phyloP scores from a whole-genome alignment of 2,888 invertebrate species.

The Bugula neritina region DNA sequence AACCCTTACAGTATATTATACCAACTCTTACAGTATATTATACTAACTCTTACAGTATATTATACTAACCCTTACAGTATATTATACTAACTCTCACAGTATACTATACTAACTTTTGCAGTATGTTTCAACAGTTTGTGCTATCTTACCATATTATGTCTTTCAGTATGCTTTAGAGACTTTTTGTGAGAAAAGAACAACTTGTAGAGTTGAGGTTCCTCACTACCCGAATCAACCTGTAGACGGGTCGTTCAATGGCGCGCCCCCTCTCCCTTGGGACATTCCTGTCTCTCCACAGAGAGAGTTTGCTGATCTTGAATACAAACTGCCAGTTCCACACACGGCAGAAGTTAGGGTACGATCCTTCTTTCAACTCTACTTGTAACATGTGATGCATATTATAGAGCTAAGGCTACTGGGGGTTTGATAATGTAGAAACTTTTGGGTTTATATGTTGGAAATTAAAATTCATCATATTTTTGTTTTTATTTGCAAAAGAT shows the following conservation, averaged over 20 bases:
- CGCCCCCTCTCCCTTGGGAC: conserved; percentile 54
- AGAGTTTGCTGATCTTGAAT: conserved; percentile 54
- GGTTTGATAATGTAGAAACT: no score
- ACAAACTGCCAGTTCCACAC: conserved; percentile 56
- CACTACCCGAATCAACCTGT: conserved; percentile 51
- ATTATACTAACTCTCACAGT: no score
- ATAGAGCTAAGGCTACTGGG: no score
- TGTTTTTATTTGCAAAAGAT: no score
- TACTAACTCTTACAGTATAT: background rate
- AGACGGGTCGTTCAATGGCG: conserved; percentile 49
- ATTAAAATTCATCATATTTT: no score
- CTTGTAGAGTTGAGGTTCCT: conserved; percentile 56
- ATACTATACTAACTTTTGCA: no score
- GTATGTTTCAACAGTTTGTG: no score
- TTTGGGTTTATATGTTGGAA: no score
- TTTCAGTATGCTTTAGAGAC: conserved; percentile 59
- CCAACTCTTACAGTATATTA: background rate
- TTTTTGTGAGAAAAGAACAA: conserved; percentile 57
- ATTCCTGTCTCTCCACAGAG: conserved; percentile 52
- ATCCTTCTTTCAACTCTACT: no score
- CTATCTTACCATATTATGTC: no score
- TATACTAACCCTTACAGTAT: background rate
- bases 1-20: background rate
- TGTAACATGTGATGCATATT: no score
- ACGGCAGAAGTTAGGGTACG: conserved; percentile 55